Evolutionary conservation across 92 coral and sea anemone genomes (phyloP), one percentile per base, ranked within the genome.

Genomic region (Epizoanthus stellaris): DNA sequence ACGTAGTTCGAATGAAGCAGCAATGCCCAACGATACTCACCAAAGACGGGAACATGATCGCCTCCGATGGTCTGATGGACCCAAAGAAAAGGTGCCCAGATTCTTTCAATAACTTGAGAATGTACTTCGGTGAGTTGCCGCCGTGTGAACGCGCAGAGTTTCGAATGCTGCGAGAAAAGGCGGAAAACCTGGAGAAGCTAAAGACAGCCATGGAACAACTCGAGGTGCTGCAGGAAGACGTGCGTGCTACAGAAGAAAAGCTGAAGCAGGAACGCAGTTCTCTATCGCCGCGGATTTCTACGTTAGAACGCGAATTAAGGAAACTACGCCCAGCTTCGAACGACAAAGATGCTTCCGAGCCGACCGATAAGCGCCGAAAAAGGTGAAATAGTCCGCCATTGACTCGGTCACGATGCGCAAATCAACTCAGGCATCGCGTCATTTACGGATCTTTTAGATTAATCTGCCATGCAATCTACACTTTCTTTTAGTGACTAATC

Each of bases 1-100:
- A 94, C 60, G 86, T 94, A 67, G 91, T 92, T 36, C 77, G 72
- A 61, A 91, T 94, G 95, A 91, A 80, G 73, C 89, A 87, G 65
- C 75, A 87, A 1, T 94, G 98, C 73, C 98, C 98, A 15, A 91
- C 98, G 54, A 94, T 94, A 12, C 85, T 94, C 3, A 89, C 95
- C 49, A 91, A 88, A 68, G 98, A 94, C 83, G 98, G 98, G 11
- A 88, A 94, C 85, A 88, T 94, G 93, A 94, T 94, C 45, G 98
- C 98, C 11, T 75, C 91, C 20, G 98, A 94, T 74, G 98, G 98
- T 25, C 84, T 94, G 49, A 94, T 94, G 98, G 98, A 94, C 70
- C 98, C 98, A 3, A 91, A 87, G 86, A 81, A 77, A 36, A 73
- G 89, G 57, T 94, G 98, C 13, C 98, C 98, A 10, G 80, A 61